Percentiles rank a stretch among this genome's conserved stretches.
Conservation (phyloP, 2,113 vertebrate genomes). For the Hippopotamus amphibius region DNA sequence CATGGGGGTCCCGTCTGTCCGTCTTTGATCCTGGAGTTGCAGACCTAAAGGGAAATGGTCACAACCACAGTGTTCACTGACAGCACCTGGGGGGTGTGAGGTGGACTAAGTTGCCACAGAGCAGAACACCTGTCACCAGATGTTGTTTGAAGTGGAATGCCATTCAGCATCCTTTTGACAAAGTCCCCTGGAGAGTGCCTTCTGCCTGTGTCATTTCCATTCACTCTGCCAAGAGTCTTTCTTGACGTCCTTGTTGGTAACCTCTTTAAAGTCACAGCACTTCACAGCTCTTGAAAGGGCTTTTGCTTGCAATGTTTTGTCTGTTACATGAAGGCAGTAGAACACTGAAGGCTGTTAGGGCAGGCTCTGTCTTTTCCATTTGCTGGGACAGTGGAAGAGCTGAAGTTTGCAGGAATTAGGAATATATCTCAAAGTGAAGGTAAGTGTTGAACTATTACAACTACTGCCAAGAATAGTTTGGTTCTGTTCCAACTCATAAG, state of each 20-base stretch:
- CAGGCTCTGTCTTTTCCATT: not conserved
- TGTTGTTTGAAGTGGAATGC: not conserved
- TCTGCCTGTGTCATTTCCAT: not conserved
- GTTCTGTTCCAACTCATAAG: not conserved
- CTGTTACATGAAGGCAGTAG: not conserved
- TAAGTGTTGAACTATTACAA: not conserved
- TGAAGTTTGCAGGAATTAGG: not conserved
- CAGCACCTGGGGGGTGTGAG: not conserved
- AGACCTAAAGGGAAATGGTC: not conserved
- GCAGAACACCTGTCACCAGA: conserved; percentile 50
- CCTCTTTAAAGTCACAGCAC: not conserved
- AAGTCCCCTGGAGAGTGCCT: not conserved
- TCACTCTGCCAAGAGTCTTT: not conserved
- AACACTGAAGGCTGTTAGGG: not conserved
- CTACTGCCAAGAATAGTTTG: not conserved
- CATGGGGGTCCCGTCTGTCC: not conserved
- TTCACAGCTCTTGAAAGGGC: not conserved
- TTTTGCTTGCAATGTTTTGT: not conserved
- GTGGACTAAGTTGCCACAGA: not conserved
- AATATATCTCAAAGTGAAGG: not conserved
- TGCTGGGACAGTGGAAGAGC: not conserved
- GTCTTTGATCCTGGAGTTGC: not conserved
- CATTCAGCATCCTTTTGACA: not conserved
- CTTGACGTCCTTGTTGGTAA: not conserved
- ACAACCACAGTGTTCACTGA: not conserved